Evolutionary conservation across 2,797 vertebrate genomes (phyloP), one percentile per base, ranked within the genome.

Genomic region (Mormyrops boulengeri): DNA sequence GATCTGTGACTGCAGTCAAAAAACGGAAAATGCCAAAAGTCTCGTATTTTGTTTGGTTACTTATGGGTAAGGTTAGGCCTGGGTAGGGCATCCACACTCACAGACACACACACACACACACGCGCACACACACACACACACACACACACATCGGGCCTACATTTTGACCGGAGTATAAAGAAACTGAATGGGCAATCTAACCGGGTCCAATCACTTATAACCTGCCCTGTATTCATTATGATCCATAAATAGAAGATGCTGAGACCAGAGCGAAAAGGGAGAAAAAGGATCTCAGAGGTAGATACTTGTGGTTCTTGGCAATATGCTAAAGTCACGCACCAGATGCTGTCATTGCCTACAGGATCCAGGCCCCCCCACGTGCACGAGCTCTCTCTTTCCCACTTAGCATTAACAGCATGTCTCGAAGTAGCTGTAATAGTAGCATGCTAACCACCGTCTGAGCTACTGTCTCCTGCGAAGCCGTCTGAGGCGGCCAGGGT

Each of bases 251-350:
- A 92, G 69, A 93, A 92, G 92, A 90, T 88, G 89, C 91, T 87
- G 89, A 80, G n/a, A 91, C 92, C 86, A 90, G 49, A 92, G 84
- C 85, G 52, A 90, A 34, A 90, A 19, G 30, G 34, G 11, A 47
- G 53, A 53, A 41, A 86, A 90, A 89, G 87, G 50, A 55, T 34
- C 89, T 90, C 52, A 90, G 90, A 60, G 30, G 80, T 93, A 92
- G 93, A 93, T 92, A 69, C 92, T 91, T 94, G 93, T 88, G 92
- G 94, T 92, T 93, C 94, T 88, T 80, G 85, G 92, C 92, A 92
- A 92, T 90, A 92, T 92, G 87, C 26, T 91, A 91, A 91, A 93
- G 91, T 90, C 92, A 92, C 85, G 90, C 91, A 92, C 91, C 91
- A 92, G 89, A 88, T 92, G 91, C 90, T 55, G 92, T 93, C 91